phyloP scores from a whole-genome alignment of 1,140 invertebrate genomes.

The Calliphora vicina region DNA sequence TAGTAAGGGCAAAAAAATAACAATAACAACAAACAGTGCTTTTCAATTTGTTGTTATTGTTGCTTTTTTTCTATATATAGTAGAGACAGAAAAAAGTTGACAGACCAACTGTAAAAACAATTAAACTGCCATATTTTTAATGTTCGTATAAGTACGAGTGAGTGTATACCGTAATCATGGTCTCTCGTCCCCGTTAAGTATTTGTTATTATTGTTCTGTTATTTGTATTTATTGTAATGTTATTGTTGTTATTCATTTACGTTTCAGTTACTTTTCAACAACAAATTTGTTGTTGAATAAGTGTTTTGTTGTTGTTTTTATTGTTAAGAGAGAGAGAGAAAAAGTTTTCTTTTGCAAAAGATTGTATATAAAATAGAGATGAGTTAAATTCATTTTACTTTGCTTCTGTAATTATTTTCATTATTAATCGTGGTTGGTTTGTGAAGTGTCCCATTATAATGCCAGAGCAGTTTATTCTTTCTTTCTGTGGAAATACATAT shows the following conservation, averaged over 20 bases:
- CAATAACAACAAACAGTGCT: neutral
- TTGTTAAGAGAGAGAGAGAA: too few relatives aligned
- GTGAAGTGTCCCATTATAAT: neutral
- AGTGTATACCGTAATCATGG: neutral
- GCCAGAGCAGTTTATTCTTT: too few relatives aligned
- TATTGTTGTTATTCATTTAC: neutral
- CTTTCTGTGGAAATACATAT: too few relatives aligned
- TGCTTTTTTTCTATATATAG: neutral
- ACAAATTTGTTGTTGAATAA: neutral
- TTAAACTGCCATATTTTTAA: neutral
- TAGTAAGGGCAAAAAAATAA: neutral
- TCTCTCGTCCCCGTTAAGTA: neutral
- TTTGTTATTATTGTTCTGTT: neutral
- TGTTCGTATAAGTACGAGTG: neutral
- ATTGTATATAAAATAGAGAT: neutral
- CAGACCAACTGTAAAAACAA: slow-evolving; percentile 16
- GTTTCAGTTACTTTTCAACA: neutral
- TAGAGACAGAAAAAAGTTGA: neutral
- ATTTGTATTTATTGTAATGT: neutral
- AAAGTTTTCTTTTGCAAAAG: neutral
- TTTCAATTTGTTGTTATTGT: too few relatives aligned
- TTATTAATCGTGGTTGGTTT: neutral
- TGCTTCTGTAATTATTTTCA: neutral
- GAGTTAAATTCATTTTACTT: neutral
- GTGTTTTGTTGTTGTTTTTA: neutral